Conservation (phyloP, 2,888 invertebrate genomes). For the Sphecodes monilicornis region DNA sequence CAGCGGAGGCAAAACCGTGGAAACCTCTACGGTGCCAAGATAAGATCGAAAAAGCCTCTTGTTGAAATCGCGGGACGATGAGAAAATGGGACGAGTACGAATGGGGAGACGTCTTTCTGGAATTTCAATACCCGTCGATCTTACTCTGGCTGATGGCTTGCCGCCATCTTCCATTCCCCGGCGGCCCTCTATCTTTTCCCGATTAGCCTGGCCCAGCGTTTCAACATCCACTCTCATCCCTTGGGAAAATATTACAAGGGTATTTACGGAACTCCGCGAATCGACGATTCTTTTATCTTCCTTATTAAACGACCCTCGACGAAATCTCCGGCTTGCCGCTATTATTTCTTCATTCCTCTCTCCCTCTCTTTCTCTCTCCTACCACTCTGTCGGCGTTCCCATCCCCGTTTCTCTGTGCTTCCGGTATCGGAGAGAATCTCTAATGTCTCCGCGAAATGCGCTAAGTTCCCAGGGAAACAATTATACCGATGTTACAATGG, state of each 20-base stretch:
- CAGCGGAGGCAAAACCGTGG: not conserved
- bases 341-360: not conserved
- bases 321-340: constrained; percentile 31
- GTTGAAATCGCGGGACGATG: not conserved
- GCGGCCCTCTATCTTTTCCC: constrained; percentile 42
- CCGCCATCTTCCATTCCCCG: not conserved
- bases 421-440: constrained; percentile 17
- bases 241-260: constrained; percentile 60
- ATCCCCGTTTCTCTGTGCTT: not conserved
- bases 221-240: constrained; percentile 14
- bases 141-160: constrained; percentile 40
- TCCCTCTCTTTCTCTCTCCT: not conserved
- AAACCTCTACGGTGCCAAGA: not conserved
- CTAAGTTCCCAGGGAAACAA: constrained; percentile 54
- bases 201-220: constrained; percentile 45
- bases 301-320: constrained; percentile 54
- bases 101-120: constrained; percentile 48
- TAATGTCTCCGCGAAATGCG: constrained; percentile 29
- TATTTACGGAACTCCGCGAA: constrained; percentile 61
- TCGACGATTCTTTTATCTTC: constrained; percentile 62
- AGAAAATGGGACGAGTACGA: not conserved
- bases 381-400: not conserved
- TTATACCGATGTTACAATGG: constrained; percentile 56
- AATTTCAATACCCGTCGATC: constrained; percentile 74
- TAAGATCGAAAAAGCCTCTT: not conserved